Conservation (phyloP, 2,797 vertebrate genomes). For the Urosaurus nigricauda region DNA sequence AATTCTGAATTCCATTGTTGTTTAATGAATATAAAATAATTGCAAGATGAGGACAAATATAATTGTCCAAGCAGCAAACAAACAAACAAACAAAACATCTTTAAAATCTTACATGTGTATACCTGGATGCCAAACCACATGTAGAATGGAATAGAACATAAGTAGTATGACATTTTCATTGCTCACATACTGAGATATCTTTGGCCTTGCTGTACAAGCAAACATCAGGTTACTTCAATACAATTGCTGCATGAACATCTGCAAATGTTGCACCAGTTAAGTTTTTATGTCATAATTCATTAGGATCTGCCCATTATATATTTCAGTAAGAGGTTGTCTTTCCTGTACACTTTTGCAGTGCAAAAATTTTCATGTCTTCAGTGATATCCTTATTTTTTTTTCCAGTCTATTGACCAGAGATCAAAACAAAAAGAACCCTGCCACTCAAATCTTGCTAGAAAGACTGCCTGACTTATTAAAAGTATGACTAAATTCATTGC, state of each 20-base stretch:
- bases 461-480: conserved; percentile 22
- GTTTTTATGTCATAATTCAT: too few relatives aligned
- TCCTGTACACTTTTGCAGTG: conserved; percentile 4
- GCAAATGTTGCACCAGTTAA: too few relatives aligned
- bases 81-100: background rate
- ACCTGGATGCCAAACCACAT: too few relatives aligned
- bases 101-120: background rate
- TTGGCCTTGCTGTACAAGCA: too few relatives aligned
- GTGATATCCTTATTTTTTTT: background rate
- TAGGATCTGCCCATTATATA: background rate
- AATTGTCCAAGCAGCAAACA: background rate
- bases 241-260: too few relatives aligned
- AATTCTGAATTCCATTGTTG: background rate
- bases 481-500: background rate
- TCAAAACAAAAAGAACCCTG: conserved; percentile 3
- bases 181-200: too few relatives aligned
- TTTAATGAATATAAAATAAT: background rate
- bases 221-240: too few relatives aligned
- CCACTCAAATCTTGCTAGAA: background rate
- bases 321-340: background rate
- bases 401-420: background rate
- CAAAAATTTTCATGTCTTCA: background rate
- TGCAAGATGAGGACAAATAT: background rate
- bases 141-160: too few relatives aligned
- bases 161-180: too few relatives aligned